Conservation (phyloP, 2,113 vertebrate species). For the Tyrannus savana region DNA sequence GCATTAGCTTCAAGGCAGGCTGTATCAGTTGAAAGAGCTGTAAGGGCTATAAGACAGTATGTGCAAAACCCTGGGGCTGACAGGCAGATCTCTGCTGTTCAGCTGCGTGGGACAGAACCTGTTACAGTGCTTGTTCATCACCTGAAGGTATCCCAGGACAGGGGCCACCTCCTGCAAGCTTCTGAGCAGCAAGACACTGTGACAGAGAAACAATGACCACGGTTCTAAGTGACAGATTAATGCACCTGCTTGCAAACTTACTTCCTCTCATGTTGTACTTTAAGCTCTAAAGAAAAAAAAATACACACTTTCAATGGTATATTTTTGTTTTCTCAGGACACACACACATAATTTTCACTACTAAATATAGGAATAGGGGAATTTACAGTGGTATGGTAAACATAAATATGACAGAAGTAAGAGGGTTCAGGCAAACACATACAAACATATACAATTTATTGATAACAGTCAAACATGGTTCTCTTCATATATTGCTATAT, state of each 20-base stretch:
- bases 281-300: not conserved
- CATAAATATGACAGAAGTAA: not conserved
- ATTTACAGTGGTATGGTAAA: not conserved
- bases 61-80: not conserved
- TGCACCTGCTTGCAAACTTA: not conserved
- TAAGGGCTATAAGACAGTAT: not conserved
- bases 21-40: not conserved
- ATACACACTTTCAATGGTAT: not conserved
- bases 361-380: not conserved
- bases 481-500: not conserved
- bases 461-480: not conserved
- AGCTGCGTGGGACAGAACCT: not conserved
- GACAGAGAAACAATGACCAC: not conserved
- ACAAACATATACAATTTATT: not conserved
- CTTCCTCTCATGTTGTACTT: not conserved
- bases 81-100: not conserved
- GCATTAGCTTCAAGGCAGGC: not conserved
- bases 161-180: not conserved
- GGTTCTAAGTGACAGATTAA: not conserved
- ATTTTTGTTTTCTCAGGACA: not conserved
- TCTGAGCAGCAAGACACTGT: not conserved
- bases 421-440: rapidly evolving
- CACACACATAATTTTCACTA: not conserved
- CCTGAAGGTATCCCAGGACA: not conserved
- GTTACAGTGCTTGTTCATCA: not conserved